Base-by-base conservation (phyloP, 2,113 vertebrate species). In the Brachyhypopomus occidentalis region DNA sequence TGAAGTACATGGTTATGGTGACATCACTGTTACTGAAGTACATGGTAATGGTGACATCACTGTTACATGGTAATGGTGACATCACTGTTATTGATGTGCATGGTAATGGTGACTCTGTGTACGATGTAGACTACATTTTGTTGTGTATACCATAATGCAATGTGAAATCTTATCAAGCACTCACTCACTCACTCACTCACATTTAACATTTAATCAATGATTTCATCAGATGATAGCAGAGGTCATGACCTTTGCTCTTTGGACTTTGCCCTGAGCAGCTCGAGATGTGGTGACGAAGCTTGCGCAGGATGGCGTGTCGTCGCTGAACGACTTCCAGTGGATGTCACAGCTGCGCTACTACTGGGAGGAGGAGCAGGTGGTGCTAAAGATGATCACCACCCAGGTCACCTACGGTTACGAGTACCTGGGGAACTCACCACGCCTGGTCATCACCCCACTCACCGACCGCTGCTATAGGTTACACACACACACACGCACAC, bases 391-490 rank as follows among this genome's bases (percentile, higher is more conserved):
- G 95, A 98, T 99, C 88, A 97, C 95, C 2, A 97, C 96, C 0
- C 93, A 92, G 78, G 88, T 92, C 74, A 94, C 89, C 64, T 99
- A 98, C 16, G 96, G 96, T 38, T 98, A 98, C 9, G 96, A 99
- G 80, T 99, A 98, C 80, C 90, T 99, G 86, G 97, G 97, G 2
- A 99, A 96, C 90, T 97, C 95, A 0, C 86, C 89, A 0, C 93
- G 96, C 4, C 93, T 98, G 82, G 96, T 98, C 86, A 98, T 99
- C 86, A 98, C 97, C 0, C 97, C 95, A 0, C 94, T 97, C 38
- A 99, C 97, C 0, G 97, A 97, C 88, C 91, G 96, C 81, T 98
- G 97, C 88, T 97, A 98, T 23, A 96, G 97, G 97, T 97, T 81
- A 80, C 12, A 25, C 9, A 48, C 25, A 77, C 45, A 79, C 14